Percentiles rank a stretch among this genome's conserved stretches.
Evolutionary conservation across 2,113 vertebrate species (phyloP).

Genomic region (Bubo scandiacus): DNA sequence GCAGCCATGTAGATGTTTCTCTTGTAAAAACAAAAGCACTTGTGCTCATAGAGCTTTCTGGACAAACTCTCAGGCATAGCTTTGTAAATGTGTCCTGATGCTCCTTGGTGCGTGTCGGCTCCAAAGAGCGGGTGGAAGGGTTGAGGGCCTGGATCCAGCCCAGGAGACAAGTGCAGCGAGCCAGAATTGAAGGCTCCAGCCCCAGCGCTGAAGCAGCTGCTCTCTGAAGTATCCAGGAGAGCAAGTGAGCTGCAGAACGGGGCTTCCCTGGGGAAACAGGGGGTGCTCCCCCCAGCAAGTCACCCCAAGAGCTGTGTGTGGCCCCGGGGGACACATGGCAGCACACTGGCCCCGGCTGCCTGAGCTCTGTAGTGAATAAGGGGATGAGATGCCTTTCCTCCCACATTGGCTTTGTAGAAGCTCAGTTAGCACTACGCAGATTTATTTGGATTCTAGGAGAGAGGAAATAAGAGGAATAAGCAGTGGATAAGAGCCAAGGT

Average conservation of each 20-base stretch:
- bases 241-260: background rate
- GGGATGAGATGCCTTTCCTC: background rate
- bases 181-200: background rate
- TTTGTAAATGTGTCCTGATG: background rate
- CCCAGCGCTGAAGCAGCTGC: background rate
- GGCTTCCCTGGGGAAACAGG: background rate
- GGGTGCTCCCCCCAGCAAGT: background rate
- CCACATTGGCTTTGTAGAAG: background rate
- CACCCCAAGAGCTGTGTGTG: fast-evolving
- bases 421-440: background rate
- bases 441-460: conserved; percentile 12
- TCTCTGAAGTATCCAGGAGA: background rate
- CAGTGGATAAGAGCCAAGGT: conserved; percentile 30
- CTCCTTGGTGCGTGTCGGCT: background rate
- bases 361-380: background rate
- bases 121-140: background rate
- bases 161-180: background rate
- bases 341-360: fast-evolving
- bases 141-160: background rate
- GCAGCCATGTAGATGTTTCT: background rate
- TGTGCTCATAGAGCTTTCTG: background rate
- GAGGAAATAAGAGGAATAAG: conserved; percentile 25
- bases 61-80: background rate
- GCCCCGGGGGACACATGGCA: background rate
- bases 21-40: background rate